Evolutionary conservation across 2,888 invertebrate species (phyloP), one percentile per base, ranked within the genome.

Genomic region (Adelognathus sp.): DNA sequence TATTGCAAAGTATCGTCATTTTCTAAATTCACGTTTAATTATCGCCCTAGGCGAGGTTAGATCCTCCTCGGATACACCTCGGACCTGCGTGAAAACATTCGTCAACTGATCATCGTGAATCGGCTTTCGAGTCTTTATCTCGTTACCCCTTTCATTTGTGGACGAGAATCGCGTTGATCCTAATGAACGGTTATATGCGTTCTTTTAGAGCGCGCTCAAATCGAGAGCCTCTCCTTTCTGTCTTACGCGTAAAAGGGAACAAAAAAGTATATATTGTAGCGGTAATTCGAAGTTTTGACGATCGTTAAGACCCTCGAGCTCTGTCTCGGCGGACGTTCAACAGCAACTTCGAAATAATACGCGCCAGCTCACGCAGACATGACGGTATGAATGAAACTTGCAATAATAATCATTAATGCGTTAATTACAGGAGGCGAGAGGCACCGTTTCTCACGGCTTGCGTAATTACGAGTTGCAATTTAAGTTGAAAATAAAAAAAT

Each of bases 21-120:
- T 74, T 44, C 70, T 41, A 73, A 81, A 82, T 82, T 64, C 69
- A 74, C 71, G 80, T 82, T 82, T 82, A 81, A 82, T 80, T 80
- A 76, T 81, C 67, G 70, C 78, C 79, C 31, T 24, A 63, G 74
- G 80, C 76, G 56, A 76, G 71, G 54, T 46, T 70, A 44, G 33
- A 60, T 52, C 69, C 70, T 56, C 61, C 50, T 14, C 29, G 46
- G 21, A n/a, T n/a, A n/a, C 33, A 52, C 24, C 16, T 36, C 39
- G 71, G 66, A 66, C 46, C 44, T 44, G 58, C 16, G 33, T 29
- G 64, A 72, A 67, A 79, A 54, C 72, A 76, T 67, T 79, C 71
- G 66, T 75, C 72, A 72, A 72, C 21, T 50, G 29, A 64, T 29
- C 60, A 21, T 44, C 75, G 14, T 60, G 56, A 64, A 54, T 66